These are phyloP conservation scores for Palloptera scutellata DNA, from an alignment of 2,888 invertebrate genomes.

Conservation along the genomic window DNA sequence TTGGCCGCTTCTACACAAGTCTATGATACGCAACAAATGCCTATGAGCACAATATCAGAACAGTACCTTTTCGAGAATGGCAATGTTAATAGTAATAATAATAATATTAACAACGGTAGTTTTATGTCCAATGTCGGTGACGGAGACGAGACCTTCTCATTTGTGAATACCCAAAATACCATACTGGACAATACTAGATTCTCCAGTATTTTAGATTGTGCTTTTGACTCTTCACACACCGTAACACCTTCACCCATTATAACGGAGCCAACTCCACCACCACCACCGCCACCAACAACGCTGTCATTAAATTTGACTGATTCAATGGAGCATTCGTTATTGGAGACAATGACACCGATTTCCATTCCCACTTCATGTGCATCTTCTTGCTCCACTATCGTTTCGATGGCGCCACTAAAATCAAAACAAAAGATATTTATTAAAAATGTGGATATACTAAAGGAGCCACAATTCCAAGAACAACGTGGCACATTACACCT, in stretches of 20 bases:
- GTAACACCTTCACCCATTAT: slow-evolving; percentile 27
- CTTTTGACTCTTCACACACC: slow-evolving; percentile 38
- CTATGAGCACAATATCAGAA: slow-evolving; percentile 24
- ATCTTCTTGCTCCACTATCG: background rate
- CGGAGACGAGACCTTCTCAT: slow-evolving; percentile 14
- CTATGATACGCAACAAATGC: slow-evolving; percentile 38
- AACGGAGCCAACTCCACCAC: slow-evolving; percentile 44
- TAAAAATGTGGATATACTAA: slow-evolving; percentile 58
- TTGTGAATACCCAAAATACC: slow-evolving; percentile 12
- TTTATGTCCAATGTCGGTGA: slow-evolving; percentile 27
- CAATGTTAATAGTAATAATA: slow-evolving; percentile 7
- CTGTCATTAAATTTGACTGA: background rate
- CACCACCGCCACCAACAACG: slow-evolving; percentile 20
- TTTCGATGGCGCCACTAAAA: slow-evolving; percentile 17
- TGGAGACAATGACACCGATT: background rate
- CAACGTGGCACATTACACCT: slow-evolving; percentile 58
- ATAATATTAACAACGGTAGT: slow-evolving; percentile 18
- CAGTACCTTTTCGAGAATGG: slow-evolving; percentile 28
- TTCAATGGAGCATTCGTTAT: background rate
- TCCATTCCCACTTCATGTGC: too few relatives aligned
- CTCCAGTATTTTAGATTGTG: slow-evolving; percentile 44
- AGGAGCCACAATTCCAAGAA: slow-evolving; percentile 52
- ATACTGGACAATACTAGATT: slow-evolving; percentile 41
- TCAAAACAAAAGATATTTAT: slow-evolving; percentile 59
- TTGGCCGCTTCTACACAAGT: slow-evolving; percentile 23